Percentiles rank a stretch among this genome's conserved stretches.
Conservation (phyloP, 2,113 vertebrate species). For the Orycteropus afer region DNA sequence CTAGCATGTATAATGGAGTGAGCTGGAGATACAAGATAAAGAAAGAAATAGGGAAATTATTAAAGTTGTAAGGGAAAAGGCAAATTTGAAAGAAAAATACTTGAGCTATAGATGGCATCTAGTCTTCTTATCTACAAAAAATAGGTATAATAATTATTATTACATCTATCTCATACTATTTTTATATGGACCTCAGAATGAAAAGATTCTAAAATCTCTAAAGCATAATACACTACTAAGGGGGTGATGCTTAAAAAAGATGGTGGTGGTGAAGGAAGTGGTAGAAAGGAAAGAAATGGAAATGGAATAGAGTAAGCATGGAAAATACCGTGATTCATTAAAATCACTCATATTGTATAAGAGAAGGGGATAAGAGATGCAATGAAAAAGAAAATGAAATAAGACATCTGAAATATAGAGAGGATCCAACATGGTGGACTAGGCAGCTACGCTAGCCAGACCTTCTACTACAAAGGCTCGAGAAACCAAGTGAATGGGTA, state of each 20-base stretch:
- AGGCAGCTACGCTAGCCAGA: too few relatives aligned
- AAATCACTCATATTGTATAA: too few relatives aligned
- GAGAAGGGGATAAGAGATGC: too few relatives aligned
- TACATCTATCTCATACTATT: neutral
- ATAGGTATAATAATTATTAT: neutral
- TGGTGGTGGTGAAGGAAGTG: neutral
- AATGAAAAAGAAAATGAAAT: too few relatives aligned
- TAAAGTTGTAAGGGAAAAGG: conserved; percentile 2
- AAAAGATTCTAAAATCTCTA: neutral
- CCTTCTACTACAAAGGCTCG: too few relatives aligned
- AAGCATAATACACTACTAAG: neutral
- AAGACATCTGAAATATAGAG: too few relatives aligned
- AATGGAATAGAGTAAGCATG: too few relatives aligned
- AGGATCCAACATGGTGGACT: too few relatives aligned
- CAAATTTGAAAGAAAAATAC: conserved; percentile 16
- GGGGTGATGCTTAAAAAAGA: neutral
- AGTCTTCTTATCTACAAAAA: neutral
- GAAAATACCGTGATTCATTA: too few relatives aligned
- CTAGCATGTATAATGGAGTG: neutral
- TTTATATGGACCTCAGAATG: neutral
- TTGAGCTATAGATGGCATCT: neutral
- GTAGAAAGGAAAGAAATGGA: too few relatives aligned
- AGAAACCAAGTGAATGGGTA: too few relatives aligned
- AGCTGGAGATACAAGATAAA: neutral
- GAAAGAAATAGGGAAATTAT: neutral